Evolutionary conservation across 2,113 vertebrate genomes (phyloP), one percentile per base, ranked within the genome.

Genomic region (Daphoenositta chrysoptera): DNA sequence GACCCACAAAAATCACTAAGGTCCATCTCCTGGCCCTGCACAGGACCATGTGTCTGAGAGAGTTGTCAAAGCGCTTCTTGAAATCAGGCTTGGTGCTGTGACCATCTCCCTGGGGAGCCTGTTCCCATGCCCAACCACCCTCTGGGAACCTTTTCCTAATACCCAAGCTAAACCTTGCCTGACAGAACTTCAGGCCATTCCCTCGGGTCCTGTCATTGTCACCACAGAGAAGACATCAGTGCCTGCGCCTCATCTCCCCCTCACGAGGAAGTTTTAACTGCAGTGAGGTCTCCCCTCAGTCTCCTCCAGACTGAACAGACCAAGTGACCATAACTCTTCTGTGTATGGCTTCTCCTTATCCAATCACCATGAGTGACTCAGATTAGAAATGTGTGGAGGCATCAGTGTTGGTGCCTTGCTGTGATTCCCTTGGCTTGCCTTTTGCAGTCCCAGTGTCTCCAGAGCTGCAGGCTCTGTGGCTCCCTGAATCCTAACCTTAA

Each of bases 61-160:
- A 0, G 0, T 30, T 75, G 19, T 47, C 61, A 16, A 60, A 75
- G 12, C 0, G 0, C 16, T n/a, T 75, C 31, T 22, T 60, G 33
- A 53, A 20, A 6, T 39, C 28, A 17, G 60, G 10, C 10, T 4
- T 39, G 13, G 18, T 45, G 39, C 28, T 58, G 39, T 45, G 45
- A 60, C 7, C 23, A 26, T 16, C 21, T n/a, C 24, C 14, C 23
- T 53, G n/a, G 11, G 16, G 28, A 60, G 39, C 20, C 37, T 60
- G 28, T 56, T 42, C 8, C 22, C 58, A 33, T 30, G 33, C 23
- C 5, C 53, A 15, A 8, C 5, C 11, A 40, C 9, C 4, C 60
- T n/a, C 23, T 66, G 23, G 44, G 28, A 66, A n/a, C 45, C 23
- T 51, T 30, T 31, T 60, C 15, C 33, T 60, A 8, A 31, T 18